Base-by-base conservation (phyloP, 2,888 invertebrate genomes). In the Nebria salina region DNA sequence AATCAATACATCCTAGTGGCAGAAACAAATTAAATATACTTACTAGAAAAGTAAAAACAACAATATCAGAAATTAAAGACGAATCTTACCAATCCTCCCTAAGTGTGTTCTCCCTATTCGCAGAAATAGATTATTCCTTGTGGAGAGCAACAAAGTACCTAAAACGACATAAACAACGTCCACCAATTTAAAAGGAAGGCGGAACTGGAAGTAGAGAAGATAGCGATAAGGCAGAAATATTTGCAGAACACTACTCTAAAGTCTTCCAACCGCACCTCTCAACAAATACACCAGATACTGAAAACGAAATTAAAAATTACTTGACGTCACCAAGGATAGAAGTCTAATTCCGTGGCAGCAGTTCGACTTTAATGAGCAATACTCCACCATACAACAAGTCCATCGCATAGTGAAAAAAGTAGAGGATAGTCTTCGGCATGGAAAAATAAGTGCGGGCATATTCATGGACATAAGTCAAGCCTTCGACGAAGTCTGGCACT, bases 151-250 rank as follows among this genome's bases (percentile, higher is more conserved):
- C 81, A 76, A 11, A 80, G 74, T 80, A 81, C 15, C 77, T 73
- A 68, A 34, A 73, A 68, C 26, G 1, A 20, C 7, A 68, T 72
- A 25, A 80, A 76, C 6, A 74, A 72, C 66, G 26, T 73, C 73
- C 20, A 72, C 25, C 75, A 82, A 34, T 72, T 65, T 26, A 72
- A 82, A 65, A 77, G 77, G 77, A 70, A 77, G 4, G 74, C 82
- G 54, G 81, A 72, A 25, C 72, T 26, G 82, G 77, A 64, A 6
- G 43, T 54, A 85, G 85, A 1, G 85, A 83, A 7, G 84, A 20
- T 20, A 20, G 20, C 0, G 20, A 20, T 20, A 20, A 20, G 20
- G 20, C 20, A 20, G 20, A 20, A 20, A 20, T 20, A 20, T 20
- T 20, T 20, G 20, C 20, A 20, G 1, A 20, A 20, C 1, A 20